A percentile compares a stretch with the other conserved stretches of the same genome.
These are phyloP conservation scores for Xestobium rufovillosum DNA, from an alignment of 2,888 invertebrate genomes.

Conservation along the genomic window DNA sequence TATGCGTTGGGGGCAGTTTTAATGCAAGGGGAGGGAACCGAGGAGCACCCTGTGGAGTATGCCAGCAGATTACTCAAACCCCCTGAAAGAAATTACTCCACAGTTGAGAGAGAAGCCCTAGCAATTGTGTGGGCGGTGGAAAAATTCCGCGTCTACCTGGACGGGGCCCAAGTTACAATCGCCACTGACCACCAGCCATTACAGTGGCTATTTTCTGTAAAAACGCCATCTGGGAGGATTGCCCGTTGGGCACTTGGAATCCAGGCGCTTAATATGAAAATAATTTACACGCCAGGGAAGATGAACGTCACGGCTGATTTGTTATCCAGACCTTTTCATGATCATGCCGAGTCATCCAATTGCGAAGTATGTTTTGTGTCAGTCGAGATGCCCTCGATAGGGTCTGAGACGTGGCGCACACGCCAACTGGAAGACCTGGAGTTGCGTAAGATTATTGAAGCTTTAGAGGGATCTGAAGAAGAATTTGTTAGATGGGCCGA, in stretches of 20 bases:
- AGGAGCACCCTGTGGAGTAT: conserved; percentile 1
- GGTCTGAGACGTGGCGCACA: background rate
- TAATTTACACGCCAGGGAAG: too few relatives aligned
- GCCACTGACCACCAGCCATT: background rate
- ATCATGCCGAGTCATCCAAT: too few relatives aligned
- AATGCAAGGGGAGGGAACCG: background rate
- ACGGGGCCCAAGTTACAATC: background rate
- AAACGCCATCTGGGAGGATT: background rate
- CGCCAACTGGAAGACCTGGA: background rate
- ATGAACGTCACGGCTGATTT: too few relatives aligned
- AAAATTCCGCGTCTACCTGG: background rate
- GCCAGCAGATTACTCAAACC: background rate
- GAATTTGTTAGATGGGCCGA: conserved; percentile 1
- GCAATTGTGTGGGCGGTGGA: background rate
- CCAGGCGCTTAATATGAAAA: too few relatives aligned
- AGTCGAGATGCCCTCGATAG: background rate
- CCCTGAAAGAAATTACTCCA: background rate
- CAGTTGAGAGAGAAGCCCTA: background rate
- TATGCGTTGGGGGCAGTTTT: background rate
- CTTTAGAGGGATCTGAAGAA: background rate
- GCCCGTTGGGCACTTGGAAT: background rate
- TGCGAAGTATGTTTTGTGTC: background rate
- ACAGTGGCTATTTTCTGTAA: background rate
- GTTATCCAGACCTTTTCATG: too few relatives aligned
- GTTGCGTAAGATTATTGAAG: background rate